Evolutionary conservation across 2,113 vertebrate genomes (phyloP).

Genomic region (Megaptera novaeangliae): DNA sequence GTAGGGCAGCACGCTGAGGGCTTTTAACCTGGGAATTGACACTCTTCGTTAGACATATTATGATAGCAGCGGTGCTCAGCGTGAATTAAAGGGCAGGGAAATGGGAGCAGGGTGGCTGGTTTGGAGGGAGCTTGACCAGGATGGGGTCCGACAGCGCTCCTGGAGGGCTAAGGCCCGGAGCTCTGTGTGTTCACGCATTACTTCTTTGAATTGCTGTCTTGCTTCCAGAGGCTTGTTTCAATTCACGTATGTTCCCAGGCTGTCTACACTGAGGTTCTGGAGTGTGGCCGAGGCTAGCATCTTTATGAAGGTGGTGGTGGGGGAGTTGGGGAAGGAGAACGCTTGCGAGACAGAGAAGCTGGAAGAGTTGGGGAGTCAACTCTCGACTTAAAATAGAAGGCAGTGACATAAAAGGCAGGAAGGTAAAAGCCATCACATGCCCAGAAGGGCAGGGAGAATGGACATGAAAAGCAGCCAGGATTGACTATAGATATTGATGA

Average conservation of each 20-base stretch:
- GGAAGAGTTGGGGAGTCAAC: background rate
- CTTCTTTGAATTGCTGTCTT: background rate
- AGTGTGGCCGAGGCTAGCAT: too few species aligned
- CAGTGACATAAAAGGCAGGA: background rate
- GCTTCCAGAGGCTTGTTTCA: background rate
- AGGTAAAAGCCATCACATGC: background rate
- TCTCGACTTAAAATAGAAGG: background rate
- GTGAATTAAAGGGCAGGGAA: background rate
- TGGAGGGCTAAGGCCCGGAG: background rate
- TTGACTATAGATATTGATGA: background rate
- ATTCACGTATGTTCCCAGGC: background rate
- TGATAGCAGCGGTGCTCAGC: background rate
- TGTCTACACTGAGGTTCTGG: background rate
- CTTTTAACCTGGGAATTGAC: background rate
- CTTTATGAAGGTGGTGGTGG: background rate
- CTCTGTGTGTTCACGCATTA: background rate
- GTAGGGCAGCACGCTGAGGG: rapidly evolving
- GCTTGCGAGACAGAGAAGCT: background rate
- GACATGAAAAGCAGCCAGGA: background rate
- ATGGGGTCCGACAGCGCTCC: rapidly evolving
- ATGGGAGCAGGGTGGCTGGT: too few species aligned
- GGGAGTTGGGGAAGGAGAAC: background rate
- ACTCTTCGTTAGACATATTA: background rate
- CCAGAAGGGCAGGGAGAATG: background rate
- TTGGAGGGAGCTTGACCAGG: background rate